These are phyloP conservation scores for Empis stercorea DNA, from an alignment of 2,888 invertebrate species.

Conservation along the genomic window DNA sequence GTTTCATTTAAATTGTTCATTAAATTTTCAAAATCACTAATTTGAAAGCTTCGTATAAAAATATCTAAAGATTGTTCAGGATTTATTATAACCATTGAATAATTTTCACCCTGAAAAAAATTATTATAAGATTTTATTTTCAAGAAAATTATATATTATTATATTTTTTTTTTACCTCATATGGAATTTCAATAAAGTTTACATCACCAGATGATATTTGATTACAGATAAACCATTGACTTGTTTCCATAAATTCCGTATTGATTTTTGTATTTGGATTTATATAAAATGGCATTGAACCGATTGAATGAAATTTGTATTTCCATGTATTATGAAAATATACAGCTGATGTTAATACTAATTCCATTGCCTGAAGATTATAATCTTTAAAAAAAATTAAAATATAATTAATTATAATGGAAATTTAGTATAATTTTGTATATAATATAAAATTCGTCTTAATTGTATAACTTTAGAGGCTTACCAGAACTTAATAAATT, in stretches of 20 bases:
- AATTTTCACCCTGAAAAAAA: slow-evolving; percentile 36
- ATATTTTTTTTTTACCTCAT: not conserved
- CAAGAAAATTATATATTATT: not conserved
- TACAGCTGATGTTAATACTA: slow-evolving; percentile 16
- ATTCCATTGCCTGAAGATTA: slow-evolving; percentile 7
- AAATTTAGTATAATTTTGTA: too few species aligned
- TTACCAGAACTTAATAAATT: slow-evolving; percentile 40
- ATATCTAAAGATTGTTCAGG: slow-evolving; percentile 30
- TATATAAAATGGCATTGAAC: slow-evolving; percentile 43
- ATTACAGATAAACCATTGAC: too few species aligned
- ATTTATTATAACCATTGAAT: slow-evolving; percentile 38
- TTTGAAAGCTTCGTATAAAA: slow-evolving; percentile 27
- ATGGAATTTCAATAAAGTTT: not conserved
- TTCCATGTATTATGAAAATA: slow-evolving; percentile 20
- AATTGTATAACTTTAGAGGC: too few species aligned
- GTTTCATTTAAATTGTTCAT: slow-evolving; percentile 8
- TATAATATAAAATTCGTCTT: too few species aligned
- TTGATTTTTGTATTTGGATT: slow-evolving; percentile 31
- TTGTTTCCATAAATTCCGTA: not conserved
- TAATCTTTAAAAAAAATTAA: slow-evolving; percentile 5
- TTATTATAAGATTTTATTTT: not conserved
- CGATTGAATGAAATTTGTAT: slow-evolving; percentile 10
- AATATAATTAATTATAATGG: too few species aligned
- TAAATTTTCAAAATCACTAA: slow-evolving; percentile 23
- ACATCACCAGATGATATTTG: not conserved